A percentile compares a stretch with the other conserved stretches of the same genome.
These are phyloP conservation scores for Bucco capensis DNA, from an alignment of 2,113 vertebrate species.

Conservation along the genomic window DNA sequence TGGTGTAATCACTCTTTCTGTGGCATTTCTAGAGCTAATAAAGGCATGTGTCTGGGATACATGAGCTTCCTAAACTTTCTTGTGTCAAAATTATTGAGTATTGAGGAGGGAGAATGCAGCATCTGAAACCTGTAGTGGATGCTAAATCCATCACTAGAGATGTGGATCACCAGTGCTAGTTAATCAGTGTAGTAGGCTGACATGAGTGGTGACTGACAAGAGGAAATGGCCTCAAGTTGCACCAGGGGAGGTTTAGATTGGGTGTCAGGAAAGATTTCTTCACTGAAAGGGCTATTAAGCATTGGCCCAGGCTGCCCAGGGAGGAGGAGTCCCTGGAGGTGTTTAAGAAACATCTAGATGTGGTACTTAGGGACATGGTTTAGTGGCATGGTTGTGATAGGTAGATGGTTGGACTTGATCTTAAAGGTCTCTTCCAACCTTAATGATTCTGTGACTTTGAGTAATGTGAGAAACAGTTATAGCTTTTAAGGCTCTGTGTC, in stretches of 20 bases:
- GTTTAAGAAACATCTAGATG: no score
- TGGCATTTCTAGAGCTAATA: background rate
- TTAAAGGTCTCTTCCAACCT: no score
- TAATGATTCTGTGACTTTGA: no score
- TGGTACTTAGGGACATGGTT: no score
- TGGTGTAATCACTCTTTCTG: background rate
- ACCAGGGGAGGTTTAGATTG: no score
- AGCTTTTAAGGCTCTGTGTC: background rate
- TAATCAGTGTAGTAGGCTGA: background rate
- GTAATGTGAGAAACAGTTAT: background rate
- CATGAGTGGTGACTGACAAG: fast-evolving
- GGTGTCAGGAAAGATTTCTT: no score
- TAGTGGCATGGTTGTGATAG: no score
- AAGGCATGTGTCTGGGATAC: fast-evolving
- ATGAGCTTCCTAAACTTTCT: background rate
- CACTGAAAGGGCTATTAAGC: no score
- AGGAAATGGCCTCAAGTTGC: no score
- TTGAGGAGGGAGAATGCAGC: background rate
- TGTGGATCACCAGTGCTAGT: background rate
- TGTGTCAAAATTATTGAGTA: background rate
- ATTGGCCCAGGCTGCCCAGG: no score
- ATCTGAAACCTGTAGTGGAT: background rate
- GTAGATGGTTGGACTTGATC: no score
- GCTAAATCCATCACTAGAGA: fast-evolving
- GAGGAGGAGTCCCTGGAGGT: no score